Conservation (phyloP, 2,113 vertebrate species). For the Vidua macroura region DNA sequence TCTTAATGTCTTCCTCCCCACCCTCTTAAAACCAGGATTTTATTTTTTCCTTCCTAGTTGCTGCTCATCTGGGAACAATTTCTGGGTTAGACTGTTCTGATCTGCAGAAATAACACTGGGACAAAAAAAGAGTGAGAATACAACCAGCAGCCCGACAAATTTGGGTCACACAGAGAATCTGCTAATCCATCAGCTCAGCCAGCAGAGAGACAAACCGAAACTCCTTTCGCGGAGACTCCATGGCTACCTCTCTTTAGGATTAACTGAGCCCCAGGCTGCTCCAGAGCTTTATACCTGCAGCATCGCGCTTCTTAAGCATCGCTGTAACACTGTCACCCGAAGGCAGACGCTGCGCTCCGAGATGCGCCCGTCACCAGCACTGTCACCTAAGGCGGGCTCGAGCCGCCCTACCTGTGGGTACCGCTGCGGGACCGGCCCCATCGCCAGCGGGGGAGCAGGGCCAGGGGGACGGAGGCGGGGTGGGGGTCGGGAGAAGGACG, state of each 20-base stretch:
- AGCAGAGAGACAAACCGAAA: neutral
- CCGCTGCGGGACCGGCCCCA: neutral
- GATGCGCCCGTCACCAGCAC: neutral
- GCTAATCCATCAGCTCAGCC: neutral
- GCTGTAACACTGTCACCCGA: neutral
- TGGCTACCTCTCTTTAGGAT: neutral
- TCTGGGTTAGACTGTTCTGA: neutral
- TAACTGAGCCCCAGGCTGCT: neutral
- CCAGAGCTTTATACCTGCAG: neutral
- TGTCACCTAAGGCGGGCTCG: neutral
- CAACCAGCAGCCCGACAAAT: neutral
- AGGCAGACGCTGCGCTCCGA: neutral
- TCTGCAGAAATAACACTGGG: neutral
- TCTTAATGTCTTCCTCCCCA: neutral
- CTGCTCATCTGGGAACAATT: neutral
- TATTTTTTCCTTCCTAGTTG: neutral
- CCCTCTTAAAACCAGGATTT: too few relatives aligned
- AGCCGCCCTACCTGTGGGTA: rapidly evolving
- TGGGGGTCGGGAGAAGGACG: too few relatives aligned
- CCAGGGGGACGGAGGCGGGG: neutral
- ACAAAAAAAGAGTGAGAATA: neutral
- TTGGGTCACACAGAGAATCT: neutral
- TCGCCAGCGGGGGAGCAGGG: rapidly evolving
- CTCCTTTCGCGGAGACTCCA: neutral
- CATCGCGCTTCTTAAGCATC: rapidly evolving